Base-by-base conservation (phyloP, 2,888 invertebrate species). In the Serripes groenlandicus region DNA sequence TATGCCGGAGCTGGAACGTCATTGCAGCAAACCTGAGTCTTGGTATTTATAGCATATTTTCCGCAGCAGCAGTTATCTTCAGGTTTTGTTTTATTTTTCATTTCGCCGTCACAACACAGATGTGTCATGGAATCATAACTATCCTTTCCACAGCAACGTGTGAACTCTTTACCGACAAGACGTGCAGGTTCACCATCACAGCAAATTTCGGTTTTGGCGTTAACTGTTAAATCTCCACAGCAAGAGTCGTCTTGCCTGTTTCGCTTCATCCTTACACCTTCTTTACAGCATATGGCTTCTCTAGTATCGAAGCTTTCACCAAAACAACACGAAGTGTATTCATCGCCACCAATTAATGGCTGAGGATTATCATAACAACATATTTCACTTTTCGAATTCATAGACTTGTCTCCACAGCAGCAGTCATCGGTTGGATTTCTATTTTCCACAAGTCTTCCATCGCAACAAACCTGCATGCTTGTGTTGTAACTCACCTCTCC, bases 1-100 rank as follows among this genome's bases (percentile, higher is more conserved):
- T 69, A 77, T 3, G 56, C 34, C 9, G 52, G 9, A 9, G 76
- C 42, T 21, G 83, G 83, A 21, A 70, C 72, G 9, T 72, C 84
- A 42, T 78, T 78, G 34, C 84, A 84, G 54, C 84, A 84, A 7
- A 84, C 56, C 23, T 84, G 75, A 23, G 54, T 78, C 7, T 68
- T 66, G 3, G 84, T 81, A 49, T 84, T 75, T 11, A 81, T 64
- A 49, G 84, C 78, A 54, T 69, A 72, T 28, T 66, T 58, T 15
- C 84, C 84, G 64, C 84, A 84, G 30, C 77, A 84, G 32, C 49
- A 60, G n/a, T 84, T 78, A 30, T 84, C 80, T 4, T 58, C 62
- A 37, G 49, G 58, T 21, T 64, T 54, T 9, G 66, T 66, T 64
- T 80, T 84, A 21, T 75, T 70, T 75, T 77, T 77, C 52, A 84